Evolutionary conservation across 64 coral and sea anemone species (phyloP).

Genomic region (Montipora foliosa): DNA sequence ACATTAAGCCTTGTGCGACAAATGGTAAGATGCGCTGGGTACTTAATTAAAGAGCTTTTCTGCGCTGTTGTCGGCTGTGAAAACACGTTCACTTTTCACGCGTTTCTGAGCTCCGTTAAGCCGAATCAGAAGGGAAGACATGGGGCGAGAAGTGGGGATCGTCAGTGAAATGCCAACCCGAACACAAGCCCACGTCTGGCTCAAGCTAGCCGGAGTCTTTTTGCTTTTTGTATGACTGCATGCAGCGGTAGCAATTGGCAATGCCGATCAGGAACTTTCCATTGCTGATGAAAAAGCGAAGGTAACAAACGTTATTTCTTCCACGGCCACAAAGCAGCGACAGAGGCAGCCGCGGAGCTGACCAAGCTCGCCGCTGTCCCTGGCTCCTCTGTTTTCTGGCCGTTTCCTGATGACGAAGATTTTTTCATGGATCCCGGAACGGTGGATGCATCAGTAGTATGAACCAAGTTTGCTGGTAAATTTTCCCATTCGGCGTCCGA

Average conservation of each 20-base stretch:
- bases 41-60: neutral
- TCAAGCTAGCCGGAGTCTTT: too few relatives aligned
- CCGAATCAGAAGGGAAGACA: neutral
- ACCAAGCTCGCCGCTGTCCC: slow-evolving; percentile 75
- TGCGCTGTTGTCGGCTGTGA: neutral
- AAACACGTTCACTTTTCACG: neutral
- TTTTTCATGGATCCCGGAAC: slow-evolving; percentile 8
- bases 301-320: slow-evolving; percentile 56
- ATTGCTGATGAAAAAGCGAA: too few relatives aligned
- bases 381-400: slow-evolving; percentile 47
- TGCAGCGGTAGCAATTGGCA: too few relatives aligned
- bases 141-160: too few relatives aligned
- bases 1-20: too few relatives aligned
- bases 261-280: too few relatives aligned
- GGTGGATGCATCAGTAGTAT: slow-evolving; percentile 22
- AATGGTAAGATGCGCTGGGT: neutral
- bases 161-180: too few relatives aligned
- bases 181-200: too few relatives aligned
- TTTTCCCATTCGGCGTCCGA: slow-evolving; percentile 95
- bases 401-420: slow-evolving; percentile 39
- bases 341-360: slow-evolving; percentile 89
- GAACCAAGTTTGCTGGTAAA: slow-evolving; percentile 74
- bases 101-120: neutral
- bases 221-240: too few relatives aligned
- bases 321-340: slow-evolving; percentile 94